These are phyloP conservation scores for Trypoxylon attenuatum DNA, from an alignment of 2,888 invertebrate species.

Conservation along the genomic window DNA sequence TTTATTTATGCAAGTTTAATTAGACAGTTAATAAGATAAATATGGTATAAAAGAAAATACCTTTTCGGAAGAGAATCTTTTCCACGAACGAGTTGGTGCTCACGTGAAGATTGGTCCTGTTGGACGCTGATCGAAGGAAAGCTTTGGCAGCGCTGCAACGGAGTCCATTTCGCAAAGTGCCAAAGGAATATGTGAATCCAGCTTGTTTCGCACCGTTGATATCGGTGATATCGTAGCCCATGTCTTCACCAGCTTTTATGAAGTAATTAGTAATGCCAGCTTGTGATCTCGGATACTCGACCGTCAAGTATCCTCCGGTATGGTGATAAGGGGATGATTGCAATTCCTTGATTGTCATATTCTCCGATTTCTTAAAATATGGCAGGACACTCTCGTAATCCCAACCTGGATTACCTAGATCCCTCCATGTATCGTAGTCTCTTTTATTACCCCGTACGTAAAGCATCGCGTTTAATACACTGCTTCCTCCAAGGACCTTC, in stretches of 20 bases:
- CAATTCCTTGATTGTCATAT: slow-evolving; percentile 81
- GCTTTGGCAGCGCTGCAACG: slow-evolving; percentile 91
- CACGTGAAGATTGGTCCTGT: slow-evolving; percentile 84
- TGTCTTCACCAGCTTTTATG: slow-evolving; percentile 81
- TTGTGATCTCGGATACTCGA: slow-evolving; percentile 81
- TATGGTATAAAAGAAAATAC: neutral
- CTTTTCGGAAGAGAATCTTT: slow-evolving; percentile 77
- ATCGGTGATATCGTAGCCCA: slow-evolving; percentile 83
- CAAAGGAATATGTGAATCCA: slow-evolving; percentile 86
- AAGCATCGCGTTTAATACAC: slow-evolving; percentile 92
- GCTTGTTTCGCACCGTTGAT: slow-evolving; percentile 87
- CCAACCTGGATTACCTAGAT: slow-evolving; percentile 87
- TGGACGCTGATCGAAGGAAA: slow-evolving; percentile 81
- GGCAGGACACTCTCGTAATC: slow-evolving; percentile 83
- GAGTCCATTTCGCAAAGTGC: slow-evolving; percentile 85
- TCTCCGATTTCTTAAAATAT: slow-evolving; percentile 88
- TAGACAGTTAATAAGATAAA: no score
- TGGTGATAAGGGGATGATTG: slow-evolving; percentile 81
- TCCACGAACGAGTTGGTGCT: slow-evolving; percentile 82
- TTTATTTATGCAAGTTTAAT: neutral
- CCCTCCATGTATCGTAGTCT: slow-evolving; percentile 92
- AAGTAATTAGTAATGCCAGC: slow-evolving; percentile 84
- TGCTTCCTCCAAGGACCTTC: slow-evolving; percentile 79
- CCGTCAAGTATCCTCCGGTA: slow-evolving; percentile 82
- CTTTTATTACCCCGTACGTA: slow-evolving; percentile 88